Percentiles rank a stretch among this genome's conserved stretches.
phyloP scores from a whole-genome alignment of 1,140 invertebrate species.

The Phenacoccus solenopsis region DNA sequence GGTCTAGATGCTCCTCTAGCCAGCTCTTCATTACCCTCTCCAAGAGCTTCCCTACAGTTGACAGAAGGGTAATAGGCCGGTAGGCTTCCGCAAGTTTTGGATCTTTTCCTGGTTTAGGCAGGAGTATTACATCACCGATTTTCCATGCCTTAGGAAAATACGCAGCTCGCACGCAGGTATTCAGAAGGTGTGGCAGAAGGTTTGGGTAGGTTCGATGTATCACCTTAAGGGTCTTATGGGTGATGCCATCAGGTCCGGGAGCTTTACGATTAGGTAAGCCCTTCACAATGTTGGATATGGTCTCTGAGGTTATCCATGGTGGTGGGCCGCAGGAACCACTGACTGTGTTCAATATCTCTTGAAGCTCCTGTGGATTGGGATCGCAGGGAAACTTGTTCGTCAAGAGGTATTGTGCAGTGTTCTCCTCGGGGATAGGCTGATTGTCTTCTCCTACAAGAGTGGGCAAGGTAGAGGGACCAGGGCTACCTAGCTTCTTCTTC shows the following conservation, averaged over 20 bases:
- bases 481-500: too few species aligned
- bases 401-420: neutral
- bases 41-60: neutral
- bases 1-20: neutral
- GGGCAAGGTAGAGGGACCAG: too few species aligned
- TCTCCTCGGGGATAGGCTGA: too few species aligned
- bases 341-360: too few species aligned
- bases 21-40: neutral
- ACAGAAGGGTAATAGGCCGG: slow-evolving; percentile 1
- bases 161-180: neutral
- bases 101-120: neutral
- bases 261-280: neutral
- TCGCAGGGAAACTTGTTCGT: neutral
- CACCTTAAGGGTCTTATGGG: neutral
- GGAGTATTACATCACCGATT: neutral
- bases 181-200: neutral
- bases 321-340: neutral
- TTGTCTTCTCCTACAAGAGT: too few species aligned
- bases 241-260: neutral
- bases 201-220: neutral
- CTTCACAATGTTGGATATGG: neutral
- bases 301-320: neutral
- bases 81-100: neutral
- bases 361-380: neutral
- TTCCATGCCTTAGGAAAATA: neutral